Evolutionary conservation across 2,888 invertebrate species (phyloP).

Genomic region (Netelia melanura): DNA sequence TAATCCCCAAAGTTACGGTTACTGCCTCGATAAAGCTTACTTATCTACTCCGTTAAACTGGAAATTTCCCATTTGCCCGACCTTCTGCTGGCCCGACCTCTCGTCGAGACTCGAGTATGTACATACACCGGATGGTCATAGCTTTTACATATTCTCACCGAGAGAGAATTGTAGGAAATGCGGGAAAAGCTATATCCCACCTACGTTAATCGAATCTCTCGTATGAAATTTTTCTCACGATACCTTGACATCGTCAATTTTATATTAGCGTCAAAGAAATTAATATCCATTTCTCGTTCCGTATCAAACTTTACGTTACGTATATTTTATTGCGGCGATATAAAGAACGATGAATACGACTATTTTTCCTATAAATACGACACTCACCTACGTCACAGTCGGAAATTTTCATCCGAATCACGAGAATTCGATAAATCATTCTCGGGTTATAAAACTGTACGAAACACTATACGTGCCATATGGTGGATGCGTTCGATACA

Average conservation of each 20-base stretch:
- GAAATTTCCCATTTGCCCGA: constrained; percentile 62
- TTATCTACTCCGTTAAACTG: constrained; percentile 68
- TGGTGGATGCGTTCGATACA: not conserved
- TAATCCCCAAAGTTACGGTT: constrained; percentile 67
- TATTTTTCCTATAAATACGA: too few species aligned
- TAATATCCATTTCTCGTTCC: not conserved
- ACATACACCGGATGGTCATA: not conserved
- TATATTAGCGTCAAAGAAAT: not conserved
- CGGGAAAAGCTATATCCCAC: constrained; percentile 3
- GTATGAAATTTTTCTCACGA: not conserved
- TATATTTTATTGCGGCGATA: too few species aligned
- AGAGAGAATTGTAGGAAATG: not conserved
- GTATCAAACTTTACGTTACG: too few species aligned
- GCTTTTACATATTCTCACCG: constrained; percentile 49
- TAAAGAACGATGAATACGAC: too few species aligned
- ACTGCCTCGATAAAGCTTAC: constrained; percentile 67
- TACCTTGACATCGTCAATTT: not conserved
- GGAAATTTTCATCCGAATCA: not conserved
- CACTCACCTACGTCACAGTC: not conserved
- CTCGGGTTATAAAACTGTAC: not conserved
- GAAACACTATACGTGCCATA: not conserved
- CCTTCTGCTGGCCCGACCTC: constrained; percentile 25
- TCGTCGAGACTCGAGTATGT: constrained; percentile 44
- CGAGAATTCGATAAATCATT: not conserved
- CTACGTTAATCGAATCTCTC: constrained; percentile 41